Conservation (phyloP, 1,140 invertebrate species). For the Cepaea nemoralis region DNA sequence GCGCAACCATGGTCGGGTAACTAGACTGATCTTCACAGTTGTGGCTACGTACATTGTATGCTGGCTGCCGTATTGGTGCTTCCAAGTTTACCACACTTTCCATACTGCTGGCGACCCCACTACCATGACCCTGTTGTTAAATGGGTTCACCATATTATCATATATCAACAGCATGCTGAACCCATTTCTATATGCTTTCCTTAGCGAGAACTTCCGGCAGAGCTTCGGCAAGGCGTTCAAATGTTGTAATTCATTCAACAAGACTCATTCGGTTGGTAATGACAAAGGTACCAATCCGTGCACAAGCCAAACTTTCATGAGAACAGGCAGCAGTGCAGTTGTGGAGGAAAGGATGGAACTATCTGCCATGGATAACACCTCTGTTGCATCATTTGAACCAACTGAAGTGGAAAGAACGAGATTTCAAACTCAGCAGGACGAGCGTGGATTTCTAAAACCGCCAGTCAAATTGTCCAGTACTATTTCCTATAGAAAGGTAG, state of each 20-base stretch:
- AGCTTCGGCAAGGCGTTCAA: constrained; percentile 83
- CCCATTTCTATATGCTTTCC: constrained; percentile 85
- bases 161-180: constrained; percentile 80
- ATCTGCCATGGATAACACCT: constrained; percentile 38
- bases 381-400: constrained; percentile 26
- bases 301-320: constrained; percentile 41
- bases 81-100: constrained; percentile 73
- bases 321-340: constrained; percentile 21
- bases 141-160: constrained; percentile 64
- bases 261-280: constrained; percentile 76
- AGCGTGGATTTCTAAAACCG: constrained; percentile 41
- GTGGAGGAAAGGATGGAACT: constrained; percentile 47
- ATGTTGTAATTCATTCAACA: constrained; percentile 63
- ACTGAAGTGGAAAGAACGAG: background rate
- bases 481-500: too few species aligned
- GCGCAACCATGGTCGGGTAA: constrained; percentile 90
- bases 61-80: constrained; percentile 97
- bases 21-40: constrained; percentile 93
- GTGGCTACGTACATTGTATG: constrained; percentile 96
- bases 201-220: constrained; percentile 83
- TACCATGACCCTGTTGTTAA: constrained; percentile 58
- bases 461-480: constrained; percentile 40
- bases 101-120: background rate
- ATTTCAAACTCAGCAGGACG: constrained; percentile 15
- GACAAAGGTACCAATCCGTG: constrained; percentile 91